phyloP scores from a whole-genome alignment of 2,888 invertebrate genomes.

The Drosophila greeni region DNA sequence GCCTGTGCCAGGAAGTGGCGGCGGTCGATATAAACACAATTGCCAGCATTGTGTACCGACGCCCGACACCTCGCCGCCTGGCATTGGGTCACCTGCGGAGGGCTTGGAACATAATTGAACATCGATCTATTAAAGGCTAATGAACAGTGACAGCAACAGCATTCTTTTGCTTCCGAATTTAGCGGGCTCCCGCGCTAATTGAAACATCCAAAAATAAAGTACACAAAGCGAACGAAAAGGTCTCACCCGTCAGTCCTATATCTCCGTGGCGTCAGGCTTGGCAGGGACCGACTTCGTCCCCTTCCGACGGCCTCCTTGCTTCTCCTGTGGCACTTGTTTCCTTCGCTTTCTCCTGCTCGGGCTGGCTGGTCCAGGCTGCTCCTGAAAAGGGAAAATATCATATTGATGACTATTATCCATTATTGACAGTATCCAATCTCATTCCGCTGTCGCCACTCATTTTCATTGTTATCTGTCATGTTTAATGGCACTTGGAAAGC shows the following conservation, averaged over 20 bases:
- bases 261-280: slow-evolving; percentile 46
- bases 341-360: slow-evolving; percentile 24
- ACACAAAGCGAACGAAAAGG: neutral
- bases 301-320: slow-evolving; percentile 23
- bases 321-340: slow-evolving; percentile 30
- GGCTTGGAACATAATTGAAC: slow-evolving; percentile 35
- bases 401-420: slow-evolving; percentile 30
- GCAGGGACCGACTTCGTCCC: slow-evolving; percentile 68
- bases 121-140: slow-evolving; percentile 48
- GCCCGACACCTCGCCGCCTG: neutral
- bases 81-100: slow-evolving; percentile 1
- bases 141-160: slow-evolving; percentile 17
- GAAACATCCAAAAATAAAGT: slow-evolving; percentile 20
- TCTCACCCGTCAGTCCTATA: slow-evolving; percentile 8
- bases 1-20: neutral
- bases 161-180: neutral
- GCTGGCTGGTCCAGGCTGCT: neutral
- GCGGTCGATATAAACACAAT: slow-evolving; percentile 13
- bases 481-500: slow-evolving; percentile 23
- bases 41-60: slow-evolving; percentile 4
- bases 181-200: slow-evolving; percentile 5
- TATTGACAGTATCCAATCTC: slow-evolving; percentile 32
- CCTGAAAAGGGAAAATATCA: slow-evolving; percentile 22
- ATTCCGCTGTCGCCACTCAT: slow-evolving; percentile 22
- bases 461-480: slow-evolving; percentile 36